Evolutionary conservation across 2,888 invertebrate genomes (phyloP).

Genomic region (Trisateles emortualis): DNA sequence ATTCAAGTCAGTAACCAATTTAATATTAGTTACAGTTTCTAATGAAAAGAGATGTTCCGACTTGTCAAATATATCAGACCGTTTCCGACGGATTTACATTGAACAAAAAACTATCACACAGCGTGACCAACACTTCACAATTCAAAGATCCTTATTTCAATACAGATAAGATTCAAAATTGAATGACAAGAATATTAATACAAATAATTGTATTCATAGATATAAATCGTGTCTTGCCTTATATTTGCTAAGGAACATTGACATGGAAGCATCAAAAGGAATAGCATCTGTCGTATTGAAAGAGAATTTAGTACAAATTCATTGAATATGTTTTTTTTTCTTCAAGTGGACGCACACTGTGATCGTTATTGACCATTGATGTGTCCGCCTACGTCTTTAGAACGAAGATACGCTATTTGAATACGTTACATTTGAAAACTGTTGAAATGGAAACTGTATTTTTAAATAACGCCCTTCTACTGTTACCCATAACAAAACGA

Average conservation of each 20-base stretch:
- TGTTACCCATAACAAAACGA: too few species aligned
- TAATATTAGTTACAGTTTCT: slow-evolving; percentile 13
- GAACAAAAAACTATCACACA: neutral
- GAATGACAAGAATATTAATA: too few species aligned
- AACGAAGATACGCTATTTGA: neutral
- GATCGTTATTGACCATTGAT: slow-evolving; percentile 25
- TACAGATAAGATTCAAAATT: slow-evolving; percentile 7
- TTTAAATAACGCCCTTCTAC: too few species aligned
- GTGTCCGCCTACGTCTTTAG: slow-evolving; percentile 28
- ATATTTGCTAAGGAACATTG: slow-evolving; percentile 38
- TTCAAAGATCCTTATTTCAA: too few species aligned
- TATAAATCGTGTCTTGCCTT: slow-evolving; percentile 40
- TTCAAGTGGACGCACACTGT: slow-evolving; percentile 49
- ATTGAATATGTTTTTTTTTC: slow-evolving; percentile 33
- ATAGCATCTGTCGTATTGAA: slow-evolving; percentile 43
- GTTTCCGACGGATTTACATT: slow-evolving; percentile 2
- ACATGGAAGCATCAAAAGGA: slow-evolving; percentile 30
- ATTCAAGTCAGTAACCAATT: neutral
- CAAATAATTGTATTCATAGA: slow-evolving; percentile 16
- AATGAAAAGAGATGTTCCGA: slow-evolving; percentile 35
- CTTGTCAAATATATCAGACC: slow-evolving; percentile 35
- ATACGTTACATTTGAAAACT: too few species aligned
- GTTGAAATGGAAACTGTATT: too few species aligned
- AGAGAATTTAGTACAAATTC: slow-evolving; percentile 47
- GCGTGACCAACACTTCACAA: neutral